Evolutionary conservation across 2,113 vertebrate genomes (phyloP).

Genomic region (Thunnus maccoyii): DNA sequence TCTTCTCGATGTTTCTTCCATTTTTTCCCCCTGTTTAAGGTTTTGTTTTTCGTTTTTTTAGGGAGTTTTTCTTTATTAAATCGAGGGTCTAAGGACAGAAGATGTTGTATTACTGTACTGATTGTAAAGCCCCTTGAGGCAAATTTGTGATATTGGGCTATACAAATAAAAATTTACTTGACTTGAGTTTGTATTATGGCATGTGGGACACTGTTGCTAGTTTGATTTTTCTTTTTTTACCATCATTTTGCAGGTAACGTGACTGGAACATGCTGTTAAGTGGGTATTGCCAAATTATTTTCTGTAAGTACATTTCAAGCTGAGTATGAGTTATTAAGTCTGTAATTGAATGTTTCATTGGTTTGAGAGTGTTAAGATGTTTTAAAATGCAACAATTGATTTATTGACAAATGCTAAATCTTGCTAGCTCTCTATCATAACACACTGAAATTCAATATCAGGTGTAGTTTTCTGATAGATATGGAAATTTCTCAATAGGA

Average conservation of each 20-base stretch:
- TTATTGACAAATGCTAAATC: not conserved
- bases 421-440: not conserved
- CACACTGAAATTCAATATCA: not conserved
- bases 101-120: no score
- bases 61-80: no score
- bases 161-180: no score
- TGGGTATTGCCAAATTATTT: slow-evolving; percentile 82
- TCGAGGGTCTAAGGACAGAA: no score
- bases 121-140: no score
- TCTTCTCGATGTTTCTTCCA: no score
- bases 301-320: slow-evolving; percentile 75
- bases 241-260: slow-evolving; percentile 73
- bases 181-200: not conserved
- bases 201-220: not conserved
- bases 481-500: slow-evolving; percentile 72
- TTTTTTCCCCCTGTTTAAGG: no score
- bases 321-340: not conserved
- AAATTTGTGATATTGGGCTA: no score
- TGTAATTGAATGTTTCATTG: not conserved
- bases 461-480: not conserved
- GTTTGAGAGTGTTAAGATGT: not conserved
- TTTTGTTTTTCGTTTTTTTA: no score
- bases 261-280: slow-evolving; percentile 84
- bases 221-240: slow-evolving; percentile 1
- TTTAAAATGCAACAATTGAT: not conserved